phyloP scores from a whole-genome alignment of 2,888 invertebrate species.

The Andrena haemorrhoa region DNA sequence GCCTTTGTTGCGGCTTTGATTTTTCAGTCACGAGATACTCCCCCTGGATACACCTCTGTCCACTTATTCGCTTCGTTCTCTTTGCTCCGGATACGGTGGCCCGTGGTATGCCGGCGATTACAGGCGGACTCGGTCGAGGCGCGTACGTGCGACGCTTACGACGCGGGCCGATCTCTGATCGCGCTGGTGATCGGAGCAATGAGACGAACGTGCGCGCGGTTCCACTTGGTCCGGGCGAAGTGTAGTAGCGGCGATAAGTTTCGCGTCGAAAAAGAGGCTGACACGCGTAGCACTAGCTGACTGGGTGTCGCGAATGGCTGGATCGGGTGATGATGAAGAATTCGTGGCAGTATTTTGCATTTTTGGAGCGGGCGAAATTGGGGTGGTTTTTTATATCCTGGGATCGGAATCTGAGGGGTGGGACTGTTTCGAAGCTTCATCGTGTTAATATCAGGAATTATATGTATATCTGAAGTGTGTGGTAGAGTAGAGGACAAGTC shows the following conservation, averaged over 20 bases:
- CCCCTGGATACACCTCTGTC: background rate
- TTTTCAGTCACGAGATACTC: constrained; percentile 33
- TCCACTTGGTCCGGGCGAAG: constrained; percentile 8
- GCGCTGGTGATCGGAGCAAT: constrained; percentile 59
- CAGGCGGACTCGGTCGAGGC: constrained; percentile 7
- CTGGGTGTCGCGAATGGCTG: background rate
- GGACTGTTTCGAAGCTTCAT: too few species aligned
- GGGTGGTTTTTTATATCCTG: too few species aligned
- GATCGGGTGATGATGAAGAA: constrained; percentile 4
- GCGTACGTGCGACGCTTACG: constrained; percentile 26
- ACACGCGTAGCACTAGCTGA: background rate
- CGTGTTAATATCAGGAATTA: too few species aligned
- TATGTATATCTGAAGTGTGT: too few species aligned
- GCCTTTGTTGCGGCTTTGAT: constrained; percentile 42
- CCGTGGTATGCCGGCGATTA: constrained; percentile 31
- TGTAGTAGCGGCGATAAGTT: constrained; percentile 20
- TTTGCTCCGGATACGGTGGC: background rate
- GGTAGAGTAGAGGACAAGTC: too few species aligned
- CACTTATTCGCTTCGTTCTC: background rate
- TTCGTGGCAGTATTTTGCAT: too few species aligned
- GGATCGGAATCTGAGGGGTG: too few species aligned
- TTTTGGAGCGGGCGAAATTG: too few species aligned
- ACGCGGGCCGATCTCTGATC: constrained; percentile 52
- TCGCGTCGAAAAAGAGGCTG: constrained; percentile 7
- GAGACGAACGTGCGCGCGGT: constrained; percentile 55